Percentiles rank a stretch among this genome's conserved stretches.
phyloP scores from a whole-genome alignment of 1,140 invertebrate genomes.

The Drosophila navojoa region DNA sequence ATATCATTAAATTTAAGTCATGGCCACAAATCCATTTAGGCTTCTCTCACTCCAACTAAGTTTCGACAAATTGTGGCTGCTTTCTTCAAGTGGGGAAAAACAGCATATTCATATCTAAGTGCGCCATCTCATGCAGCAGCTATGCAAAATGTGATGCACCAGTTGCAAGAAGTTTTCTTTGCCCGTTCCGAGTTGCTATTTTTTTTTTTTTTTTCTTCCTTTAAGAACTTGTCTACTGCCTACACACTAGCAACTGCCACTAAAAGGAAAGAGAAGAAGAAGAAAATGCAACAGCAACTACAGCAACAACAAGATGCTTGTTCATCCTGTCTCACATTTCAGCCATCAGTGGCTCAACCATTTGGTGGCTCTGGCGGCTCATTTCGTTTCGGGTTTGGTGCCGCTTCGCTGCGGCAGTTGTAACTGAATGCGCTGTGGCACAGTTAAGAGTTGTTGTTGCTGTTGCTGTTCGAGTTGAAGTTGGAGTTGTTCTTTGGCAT shows the following conservation, averaged over 20 bases:
- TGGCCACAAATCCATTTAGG: background rate
- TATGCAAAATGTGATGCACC: conserved; percentile 21
- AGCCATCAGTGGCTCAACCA: conserved; percentile 17
- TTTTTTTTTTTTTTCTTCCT: background rate
- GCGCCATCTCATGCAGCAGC: background rate
- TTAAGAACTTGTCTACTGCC: conserved; percentile 18
- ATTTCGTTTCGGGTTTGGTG: conserved; percentile 34
- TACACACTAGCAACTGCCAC: conserved; percentile 4
- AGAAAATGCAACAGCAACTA: background rate
- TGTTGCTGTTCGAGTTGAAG: conserved; percentile 10
- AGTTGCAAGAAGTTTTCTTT: conserved; percentile 9
- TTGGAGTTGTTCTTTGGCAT: conserved; percentile 7
- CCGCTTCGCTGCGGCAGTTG: conserved; percentile 45
- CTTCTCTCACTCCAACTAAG: background rate
- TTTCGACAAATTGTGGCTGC: conserved; percentile 1
- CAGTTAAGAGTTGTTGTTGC: conserved; percentile 16
- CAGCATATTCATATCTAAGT: conserved; percentile 3
- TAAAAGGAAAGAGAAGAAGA: background rate
- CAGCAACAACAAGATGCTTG: conserved; percentile 16
- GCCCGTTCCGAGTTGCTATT: background rate
- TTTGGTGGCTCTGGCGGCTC: conserved; percentile 22
- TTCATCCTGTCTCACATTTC: conserved; percentile 40
- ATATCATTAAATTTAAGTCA: background rate
- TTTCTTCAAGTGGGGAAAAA: background rate
- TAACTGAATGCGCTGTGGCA: conserved; percentile 45